Evolutionary conservation across 2,888 invertebrate species (phyloP).

Genomic region (Anthophora plumipes): DNA sequence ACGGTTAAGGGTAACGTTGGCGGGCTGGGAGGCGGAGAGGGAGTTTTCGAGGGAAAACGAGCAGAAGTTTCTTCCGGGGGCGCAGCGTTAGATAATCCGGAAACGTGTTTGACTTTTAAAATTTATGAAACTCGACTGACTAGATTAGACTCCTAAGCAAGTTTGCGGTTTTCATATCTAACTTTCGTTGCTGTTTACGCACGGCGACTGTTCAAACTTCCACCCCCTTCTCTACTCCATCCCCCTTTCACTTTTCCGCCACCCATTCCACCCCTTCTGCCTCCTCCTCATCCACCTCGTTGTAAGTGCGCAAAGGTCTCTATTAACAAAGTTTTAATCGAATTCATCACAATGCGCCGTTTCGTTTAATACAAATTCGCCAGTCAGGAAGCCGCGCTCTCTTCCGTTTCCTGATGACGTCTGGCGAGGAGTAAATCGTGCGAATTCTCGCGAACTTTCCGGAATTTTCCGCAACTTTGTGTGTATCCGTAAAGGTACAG

Average conservation of each 20-base stretch:
- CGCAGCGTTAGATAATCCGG: conserved; percentile 55
- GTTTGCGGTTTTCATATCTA: conserved; percentile 64
- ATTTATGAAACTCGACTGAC: conserved; percentile 62
- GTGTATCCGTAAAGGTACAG: too few species aligned
- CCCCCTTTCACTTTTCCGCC: not conserved
- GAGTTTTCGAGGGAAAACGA: conserved; percentile 30
- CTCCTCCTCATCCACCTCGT: not conserved
- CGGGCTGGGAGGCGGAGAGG: not conserved
- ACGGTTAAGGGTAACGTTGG: not conserved
- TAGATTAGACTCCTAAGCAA: conserved; percentile 60
- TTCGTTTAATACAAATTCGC: conserved; percentile 58
- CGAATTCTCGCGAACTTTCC: not conserved
- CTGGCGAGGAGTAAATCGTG: not conserved
- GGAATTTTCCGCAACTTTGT: not conserved
- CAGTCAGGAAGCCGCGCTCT: conserved; percentile 10
- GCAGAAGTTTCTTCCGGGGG: conserved; percentile 32
- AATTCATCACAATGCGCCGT: conserved; percentile 61
- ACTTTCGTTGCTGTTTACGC: conserved; percentile 63
- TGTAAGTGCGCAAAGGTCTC: conserved; percentile 60
- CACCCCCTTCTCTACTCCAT: not conserved
- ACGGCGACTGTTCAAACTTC: conserved; percentile 59
- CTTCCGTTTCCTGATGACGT: conserved; percentile 27
- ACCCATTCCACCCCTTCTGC: not conserved
- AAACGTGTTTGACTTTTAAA: conserved; percentile 62
- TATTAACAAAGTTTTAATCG: conserved; percentile 65